Evolutionary conservation across 2,888 invertebrate genomes (phyloP), one percentile per base, ranked within the genome.

Genomic region (Raillietiella orientalis): DNA sequence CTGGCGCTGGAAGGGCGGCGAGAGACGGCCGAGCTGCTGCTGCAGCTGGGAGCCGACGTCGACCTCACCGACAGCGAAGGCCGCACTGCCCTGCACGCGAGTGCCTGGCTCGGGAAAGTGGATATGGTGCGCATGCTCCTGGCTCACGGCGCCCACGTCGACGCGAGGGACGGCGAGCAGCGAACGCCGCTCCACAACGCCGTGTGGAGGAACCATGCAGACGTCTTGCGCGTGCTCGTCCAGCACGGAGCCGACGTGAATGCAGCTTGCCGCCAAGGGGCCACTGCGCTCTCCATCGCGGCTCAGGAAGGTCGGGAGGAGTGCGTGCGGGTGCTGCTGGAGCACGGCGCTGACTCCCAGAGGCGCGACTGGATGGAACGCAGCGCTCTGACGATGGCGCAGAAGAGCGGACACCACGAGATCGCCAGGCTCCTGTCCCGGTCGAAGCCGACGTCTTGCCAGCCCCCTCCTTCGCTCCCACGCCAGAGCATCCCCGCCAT

Each of bases 251-350:
- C 84, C 0, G 46, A 57, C 28, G 70, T 77, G 11, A 66, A 79
- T 47, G 79, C 82, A 36, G 70, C 74, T 0, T 87, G 87, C 43
- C 74, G 77, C 40, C 84, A 84, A 51, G 87, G 87, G 13, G 87
- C 87, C 24, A 84, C 87, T 9, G 82, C 87, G 5, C 52, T 90
- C 31, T 47, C 82, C 37, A 84, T 90, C 29, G 84, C 87, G 0
- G 75, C 87, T 1, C 87, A 87, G 46, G 87, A 87, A 45, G 87
- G 87, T 0, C 84, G 84, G 41, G 75, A 77, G 37, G 66, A 70
- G 32, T 84, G 84, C 39, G 87, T 87, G 1, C 53, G 71, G 29
- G 69, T 46, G 11, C 39, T 53, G 20, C 38, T 54, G 14, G 39
- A 44, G 27, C 42, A 40, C 32, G 44, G 46, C 12, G 52, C 53